A percentile compares a stretch with the other conserved stretches of the same genome.
phyloP scores from a whole-genome alignment of 2,888 invertebrate species.

The Mythimna ferrago region DNA sequence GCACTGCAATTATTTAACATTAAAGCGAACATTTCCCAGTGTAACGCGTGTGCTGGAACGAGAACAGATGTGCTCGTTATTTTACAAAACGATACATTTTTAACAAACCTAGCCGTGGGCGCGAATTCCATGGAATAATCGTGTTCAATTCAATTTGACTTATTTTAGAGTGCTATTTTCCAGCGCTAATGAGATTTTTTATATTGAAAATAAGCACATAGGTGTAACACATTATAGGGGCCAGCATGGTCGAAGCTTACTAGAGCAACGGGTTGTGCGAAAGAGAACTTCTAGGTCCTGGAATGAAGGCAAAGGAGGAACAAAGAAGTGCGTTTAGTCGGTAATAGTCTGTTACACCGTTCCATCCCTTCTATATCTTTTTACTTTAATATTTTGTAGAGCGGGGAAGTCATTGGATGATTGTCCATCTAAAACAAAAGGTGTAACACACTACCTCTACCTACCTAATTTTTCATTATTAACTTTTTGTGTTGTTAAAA shows the following conservation, averaged over 20 bases:
- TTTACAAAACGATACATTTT: constrained; percentile 73
- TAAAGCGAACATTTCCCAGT: constrained; percentile 69
- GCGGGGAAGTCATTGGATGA: too few species aligned
- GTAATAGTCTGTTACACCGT: too few species aligned
- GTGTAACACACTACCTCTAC: not conserved
- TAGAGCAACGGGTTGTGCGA: too few species aligned
- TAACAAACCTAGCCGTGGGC: constrained; percentile 67
- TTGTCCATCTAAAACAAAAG: too few species aligned
- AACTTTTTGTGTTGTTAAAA: not conserved
- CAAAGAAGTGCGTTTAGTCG: too few species aligned
- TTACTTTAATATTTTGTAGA: too few species aligned
- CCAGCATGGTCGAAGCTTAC: too few species aligned
- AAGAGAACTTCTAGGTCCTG: too few species aligned
- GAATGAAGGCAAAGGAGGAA: too few species aligned
- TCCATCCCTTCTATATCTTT: too few species aligned
- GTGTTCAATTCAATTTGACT: constrained; percentile 64
- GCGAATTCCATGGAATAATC: constrained; percentile 65
- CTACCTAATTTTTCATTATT: not conserved
- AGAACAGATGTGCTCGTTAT: constrained; percentile 72
- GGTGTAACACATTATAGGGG: not conserved
- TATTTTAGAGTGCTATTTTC: constrained; percentile 49
- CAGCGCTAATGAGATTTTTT: constrained; percentile 45
- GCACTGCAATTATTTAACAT: constrained; percentile 70
- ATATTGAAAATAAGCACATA: constrained; percentile 8
- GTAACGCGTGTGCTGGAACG: constrained; percentile 65